A percentile compares a stretch with the other conserved stretches of the same genome.
phyloP scores from a whole-genome alignment of 2,113 vertebrate species.

The Sphaerodactylus townsendi region DNA sequence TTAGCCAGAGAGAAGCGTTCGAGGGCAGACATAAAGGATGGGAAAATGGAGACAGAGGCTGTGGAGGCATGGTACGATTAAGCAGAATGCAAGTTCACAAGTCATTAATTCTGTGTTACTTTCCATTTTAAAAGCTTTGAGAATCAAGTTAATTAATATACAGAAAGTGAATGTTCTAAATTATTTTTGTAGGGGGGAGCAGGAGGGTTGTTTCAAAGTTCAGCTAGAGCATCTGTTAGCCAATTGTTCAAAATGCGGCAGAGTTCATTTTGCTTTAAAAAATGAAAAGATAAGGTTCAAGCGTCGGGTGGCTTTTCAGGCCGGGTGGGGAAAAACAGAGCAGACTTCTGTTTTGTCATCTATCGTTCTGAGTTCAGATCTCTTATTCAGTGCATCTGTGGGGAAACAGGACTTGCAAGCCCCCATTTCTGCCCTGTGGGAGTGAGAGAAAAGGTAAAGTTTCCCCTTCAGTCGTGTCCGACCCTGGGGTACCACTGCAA shows the following conservation, averaged over 20 bases:
- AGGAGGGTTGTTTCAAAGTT: slow-evolving; percentile 17
- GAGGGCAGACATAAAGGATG: slow-evolving; percentile 14
- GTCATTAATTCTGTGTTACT: slow-evolving; percentile 33
- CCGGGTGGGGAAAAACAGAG: not conserved
- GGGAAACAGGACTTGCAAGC: too few relatives aligned
- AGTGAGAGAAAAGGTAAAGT: too few relatives aligned
- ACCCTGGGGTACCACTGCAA: too few relatives aligned
- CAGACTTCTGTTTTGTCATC: not conserved
- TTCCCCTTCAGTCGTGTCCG: too few relatives aligned
- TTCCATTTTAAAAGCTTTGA: not conserved
- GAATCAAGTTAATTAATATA: slow-evolving; percentile 19
- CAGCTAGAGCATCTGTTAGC: slow-evolving; percentile 18
- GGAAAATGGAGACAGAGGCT: not conserved
- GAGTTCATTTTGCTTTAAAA: not conserved
- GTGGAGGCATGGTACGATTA: slow-evolving; percentile 10
- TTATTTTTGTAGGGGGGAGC: not conserved
- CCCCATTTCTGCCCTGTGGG: too few relatives aligned
- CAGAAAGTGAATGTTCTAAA: slow-evolving; percentile 3
- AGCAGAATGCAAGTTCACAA: slow-evolving; percentile 20
- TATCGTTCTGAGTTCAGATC: not conserved
- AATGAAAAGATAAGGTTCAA: not conserved
- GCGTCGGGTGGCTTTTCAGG: not conserved
- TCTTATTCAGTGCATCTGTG: too few relatives aligned
- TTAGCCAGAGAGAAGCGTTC: slow-evolving; percentile 38
- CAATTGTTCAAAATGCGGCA: not conserved